phyloP scores from a whole-genome alignment of 2,888 invertebrate species.

The Congeria kusceri region DNA sequence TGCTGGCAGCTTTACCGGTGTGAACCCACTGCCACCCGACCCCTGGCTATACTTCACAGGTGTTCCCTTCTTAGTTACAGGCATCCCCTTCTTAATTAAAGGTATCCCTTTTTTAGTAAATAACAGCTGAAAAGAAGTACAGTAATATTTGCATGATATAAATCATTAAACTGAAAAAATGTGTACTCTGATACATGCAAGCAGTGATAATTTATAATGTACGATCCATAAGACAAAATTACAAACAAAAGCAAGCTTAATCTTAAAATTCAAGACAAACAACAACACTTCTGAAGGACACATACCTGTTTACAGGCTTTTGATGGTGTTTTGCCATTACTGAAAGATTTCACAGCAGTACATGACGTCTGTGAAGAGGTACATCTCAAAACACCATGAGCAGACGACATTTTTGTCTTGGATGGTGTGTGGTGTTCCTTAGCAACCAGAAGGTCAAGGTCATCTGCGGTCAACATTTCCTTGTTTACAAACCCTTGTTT shows the following conservation, averaged over 20 bases:
- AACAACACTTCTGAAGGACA: not conserved
- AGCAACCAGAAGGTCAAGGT: constrained; percentile 5
- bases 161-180: not conserved
- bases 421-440: constrained; percentile 6
- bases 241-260: no score
- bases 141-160: no score
- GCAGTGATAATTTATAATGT: not conserved
- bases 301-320: constrained; percentile 41
- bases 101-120: no score
- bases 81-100: no score
- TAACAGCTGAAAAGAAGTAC: no score
- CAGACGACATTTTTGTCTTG: not conserved
- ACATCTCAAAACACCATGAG: no score
- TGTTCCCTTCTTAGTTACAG: not conserved
- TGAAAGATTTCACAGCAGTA: not conserved
- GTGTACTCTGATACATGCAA: not conserved
- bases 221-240: no score
- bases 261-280: no score
- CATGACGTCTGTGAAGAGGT: constrained; percentile 4
- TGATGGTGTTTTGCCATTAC: constrained; percentile 5
- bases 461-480: not conserved
- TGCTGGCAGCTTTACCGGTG: constrained; percentile 73
- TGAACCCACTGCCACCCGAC: constrained; percentile 61
- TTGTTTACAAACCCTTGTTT: not conserved
- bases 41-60: not conserved